phyloP scores from a whole-genome alignment of 1,140 invertebrate genomes.

The Chymomyza costata region DNA sequence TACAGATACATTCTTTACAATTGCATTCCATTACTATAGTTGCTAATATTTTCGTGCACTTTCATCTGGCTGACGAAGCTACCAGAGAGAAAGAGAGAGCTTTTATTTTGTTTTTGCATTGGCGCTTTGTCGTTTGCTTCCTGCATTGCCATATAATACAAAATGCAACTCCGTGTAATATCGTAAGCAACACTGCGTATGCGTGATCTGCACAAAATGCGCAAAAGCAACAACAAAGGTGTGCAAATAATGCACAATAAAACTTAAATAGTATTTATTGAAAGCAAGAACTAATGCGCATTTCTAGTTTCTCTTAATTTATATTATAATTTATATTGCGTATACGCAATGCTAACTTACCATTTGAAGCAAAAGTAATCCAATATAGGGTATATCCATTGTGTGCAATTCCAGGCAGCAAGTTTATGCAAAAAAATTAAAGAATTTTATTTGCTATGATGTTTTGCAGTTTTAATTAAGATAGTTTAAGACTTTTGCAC shows the following conservation, averaged over 20 bases:
- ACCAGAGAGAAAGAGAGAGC: slow-evolving; percentile 8
- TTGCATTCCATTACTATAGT: too few relatives aligned
- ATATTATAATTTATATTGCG: too few relatives aligned
- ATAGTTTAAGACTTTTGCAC: slow-evolving; percentile 15
- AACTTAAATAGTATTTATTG: too few relatives aligned
- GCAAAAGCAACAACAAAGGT: slow-evolving; percentile 6
- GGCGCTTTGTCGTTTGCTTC: slow-evolving; percentile 36
- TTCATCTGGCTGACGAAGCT: slow-evolving; percentile 25
- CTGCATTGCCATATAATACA: slow-evolving; percentile 34
- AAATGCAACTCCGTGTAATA: slow-evolving; percentile 31
- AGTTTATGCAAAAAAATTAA: slow-evolving; percentile 10
- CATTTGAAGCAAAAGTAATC: slow-evolving; percentile 60
- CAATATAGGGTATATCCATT: slow-evolving; percentile 64
- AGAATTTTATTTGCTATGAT: slow-evolving; percentile 5
- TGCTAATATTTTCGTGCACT: slow-evolving; percentile 37
- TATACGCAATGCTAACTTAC: slow-evolving; percentile 29
- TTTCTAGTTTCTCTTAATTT: too few relatives aligned
- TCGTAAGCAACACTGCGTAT: slow-evolving; percentile 54
- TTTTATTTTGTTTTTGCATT: slow-evolving; percentile 27
- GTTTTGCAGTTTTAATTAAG: slow-evolving; percentile 5
- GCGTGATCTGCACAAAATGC: slow-evolving; percentile 40
- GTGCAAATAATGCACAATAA: too few relatives aligned
- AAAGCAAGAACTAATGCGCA: too few relatives aligned
- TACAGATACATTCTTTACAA: too few relatives aligned
- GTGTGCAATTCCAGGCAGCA: slow-evolving; percentile 45